Evolutionary conservation across 1,140 invertebrate genomes (phyloP).

Genomic region (Cyclargus thomasi): DNA sequence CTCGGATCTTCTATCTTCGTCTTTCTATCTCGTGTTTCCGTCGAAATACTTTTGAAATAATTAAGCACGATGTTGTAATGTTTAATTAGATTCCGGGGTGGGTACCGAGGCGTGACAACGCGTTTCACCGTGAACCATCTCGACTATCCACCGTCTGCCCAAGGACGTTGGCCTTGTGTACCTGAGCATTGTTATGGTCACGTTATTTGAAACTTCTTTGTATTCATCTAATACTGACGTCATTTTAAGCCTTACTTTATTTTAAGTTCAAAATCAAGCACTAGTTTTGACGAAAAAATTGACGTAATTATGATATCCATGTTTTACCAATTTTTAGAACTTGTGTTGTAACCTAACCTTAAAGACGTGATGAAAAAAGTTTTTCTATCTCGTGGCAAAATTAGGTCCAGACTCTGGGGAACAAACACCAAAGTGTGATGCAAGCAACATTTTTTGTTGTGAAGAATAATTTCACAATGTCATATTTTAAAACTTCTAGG

Average conservation of each 20-base stretch:
- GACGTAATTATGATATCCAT: too few relatives aligned
- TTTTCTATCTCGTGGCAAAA: background rate
- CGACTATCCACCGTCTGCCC: conserved; percentile 5
- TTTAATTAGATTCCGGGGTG: conserved; percentile 17
- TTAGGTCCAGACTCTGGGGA: background rate
- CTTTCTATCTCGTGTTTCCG: background rate
- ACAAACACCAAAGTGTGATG: too few relatives aligned
- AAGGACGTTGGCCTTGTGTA: conserved; percentile 19
- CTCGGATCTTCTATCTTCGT: too few relatives aligned
- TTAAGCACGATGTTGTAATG: conserved; percentile 11
- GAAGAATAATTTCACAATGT: too few relatives aligned
- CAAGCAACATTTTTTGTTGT: too few relatives aligned
- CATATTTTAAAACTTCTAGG: too few relatives aligned
- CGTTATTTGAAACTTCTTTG: background rate
- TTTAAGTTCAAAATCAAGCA: too few relatives aligned
- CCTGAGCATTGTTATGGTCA: background rate
- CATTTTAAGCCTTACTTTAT: too few relatives aligned
- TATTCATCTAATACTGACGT: too few relatives aligned
- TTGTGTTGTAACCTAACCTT: background rate
- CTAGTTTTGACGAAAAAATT: too few relatives aligned
- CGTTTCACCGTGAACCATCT: conserved; percentile 21
- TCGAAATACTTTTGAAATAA: background rate
- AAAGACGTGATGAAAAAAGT: background rate
- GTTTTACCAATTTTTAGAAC: background rate
- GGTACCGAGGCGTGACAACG: conserved; percentile 19